Percentiles rank a stretch among this genome's conserved stretches.
These are phyloP conservation scores for Drosophila kanekoi DNA, from an alignment of 2,888 invertebrate genomes.

Conservation along the genomic window DNA sequence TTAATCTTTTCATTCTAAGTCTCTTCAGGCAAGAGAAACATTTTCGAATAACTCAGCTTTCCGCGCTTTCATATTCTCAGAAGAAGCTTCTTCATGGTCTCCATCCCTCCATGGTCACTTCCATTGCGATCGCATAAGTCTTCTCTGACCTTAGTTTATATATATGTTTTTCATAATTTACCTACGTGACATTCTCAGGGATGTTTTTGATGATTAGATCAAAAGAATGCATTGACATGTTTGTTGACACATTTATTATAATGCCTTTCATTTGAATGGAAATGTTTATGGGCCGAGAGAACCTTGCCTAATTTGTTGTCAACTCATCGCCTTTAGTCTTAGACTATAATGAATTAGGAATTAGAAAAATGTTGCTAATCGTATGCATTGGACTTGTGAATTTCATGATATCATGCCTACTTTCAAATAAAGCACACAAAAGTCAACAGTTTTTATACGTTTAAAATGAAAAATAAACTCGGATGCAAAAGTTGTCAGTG, in stretches of 20 bases:
- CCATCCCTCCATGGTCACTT: conserved; percentile 3
- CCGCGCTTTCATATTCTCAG: not conserved
- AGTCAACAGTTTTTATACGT: no score
- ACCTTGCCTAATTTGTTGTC: not conserved
- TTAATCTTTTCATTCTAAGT: no score
- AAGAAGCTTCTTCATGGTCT: not conserved
- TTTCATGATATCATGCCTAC: conserved; percentile 8
- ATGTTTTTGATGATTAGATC: not conserved
- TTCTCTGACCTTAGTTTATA: not conserved
- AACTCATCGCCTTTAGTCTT: not conserved
- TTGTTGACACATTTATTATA: not conserved
- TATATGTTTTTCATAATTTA: not conserved
- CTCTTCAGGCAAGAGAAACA: no score
- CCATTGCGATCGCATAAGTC: conserved; percentile 1
- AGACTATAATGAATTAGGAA: not conserved
- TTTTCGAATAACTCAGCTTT: no score
- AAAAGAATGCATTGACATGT: not conserved
- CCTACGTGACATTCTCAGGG: not conserved
- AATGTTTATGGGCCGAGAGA: not conserved
- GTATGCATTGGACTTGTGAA: not conserved
- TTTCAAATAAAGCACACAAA: not conserved
- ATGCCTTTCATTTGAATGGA: not conserved
- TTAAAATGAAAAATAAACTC: no score
- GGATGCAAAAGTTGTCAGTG: no score
- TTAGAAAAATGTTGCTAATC: not conserved